Conservation (phyloP, 1,140 invertebrate genomes). For the Brachionus manjavacas region DNA sequence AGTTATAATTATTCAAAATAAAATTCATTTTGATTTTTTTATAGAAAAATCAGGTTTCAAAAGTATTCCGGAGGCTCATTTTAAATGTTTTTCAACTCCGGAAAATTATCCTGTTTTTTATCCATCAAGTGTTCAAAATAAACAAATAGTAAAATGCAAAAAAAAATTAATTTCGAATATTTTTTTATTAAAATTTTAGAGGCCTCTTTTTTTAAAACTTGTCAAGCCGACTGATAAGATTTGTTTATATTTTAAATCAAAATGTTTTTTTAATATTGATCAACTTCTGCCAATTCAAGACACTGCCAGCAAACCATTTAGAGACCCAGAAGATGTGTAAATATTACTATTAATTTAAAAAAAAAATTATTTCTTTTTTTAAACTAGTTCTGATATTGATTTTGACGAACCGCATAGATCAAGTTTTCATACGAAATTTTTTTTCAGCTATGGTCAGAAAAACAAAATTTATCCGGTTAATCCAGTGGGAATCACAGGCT, state of each 20-base stretch:
- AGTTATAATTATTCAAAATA: background rate
- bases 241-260: background rate
- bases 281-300: background rate
- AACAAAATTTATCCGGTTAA: conserved; percentile 57
- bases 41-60: background rate
- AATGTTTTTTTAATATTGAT: background rate
- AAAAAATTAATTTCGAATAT: background rate
- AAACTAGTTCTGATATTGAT: background rate
- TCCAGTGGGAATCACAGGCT: conserved; percentile 74
- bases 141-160: background rate
- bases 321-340: background rate
- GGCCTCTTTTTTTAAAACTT: background rate
- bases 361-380: background rate
- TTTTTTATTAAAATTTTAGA: background rate
- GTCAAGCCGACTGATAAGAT: background rate
- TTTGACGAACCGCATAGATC: background rate
- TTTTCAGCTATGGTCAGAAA: background rate
- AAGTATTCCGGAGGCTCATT: background rate
- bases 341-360: background rate
- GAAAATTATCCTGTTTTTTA: background rate
- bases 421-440: background rate
- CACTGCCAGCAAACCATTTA: background rate
- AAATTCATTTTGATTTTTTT: background rate
- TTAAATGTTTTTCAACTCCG: background rate
- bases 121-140: background rate